Percentiles rank a stretch among this genome's conserved stretches.
Conservation (phyloP, 92 coral and sea anemone species). For the Umimayanthus kanabou region DNA sequence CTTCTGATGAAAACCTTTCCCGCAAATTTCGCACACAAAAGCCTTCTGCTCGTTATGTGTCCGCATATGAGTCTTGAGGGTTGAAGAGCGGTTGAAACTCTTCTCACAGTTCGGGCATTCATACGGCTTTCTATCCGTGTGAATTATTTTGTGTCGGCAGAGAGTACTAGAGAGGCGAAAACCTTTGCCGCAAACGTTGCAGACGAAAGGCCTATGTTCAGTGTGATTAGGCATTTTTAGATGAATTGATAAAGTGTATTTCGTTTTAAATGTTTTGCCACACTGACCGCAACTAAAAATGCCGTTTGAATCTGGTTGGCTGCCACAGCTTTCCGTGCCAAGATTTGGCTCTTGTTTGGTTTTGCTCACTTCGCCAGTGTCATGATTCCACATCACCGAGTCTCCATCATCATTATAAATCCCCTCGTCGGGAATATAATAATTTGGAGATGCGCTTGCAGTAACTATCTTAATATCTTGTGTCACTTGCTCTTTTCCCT, state of each 20-base stretch:
- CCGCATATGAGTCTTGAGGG: conserved; percentile 92
- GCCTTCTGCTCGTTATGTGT: conserved; percentile 95
- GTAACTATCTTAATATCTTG: not conserved
- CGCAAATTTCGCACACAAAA: conserved; percentile 89
- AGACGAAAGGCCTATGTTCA: conserved; percentile 92
- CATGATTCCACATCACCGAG: not conserved
- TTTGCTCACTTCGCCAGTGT: conserved; percentile 30
- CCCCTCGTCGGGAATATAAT: not conserved
- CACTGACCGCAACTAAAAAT: conserved; percentile 90
- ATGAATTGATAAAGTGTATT: conserved; percentile 94
- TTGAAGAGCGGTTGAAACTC: conserved; percentile 92
- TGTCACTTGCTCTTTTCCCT: conserved; percentile 39
- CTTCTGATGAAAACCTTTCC: conserved; percentile 98
- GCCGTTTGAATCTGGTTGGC: conserved; percentile 57
- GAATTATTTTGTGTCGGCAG: conserved; percentile 97
- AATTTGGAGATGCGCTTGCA: not conserved
- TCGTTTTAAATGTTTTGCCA: conserved; percentile 94
- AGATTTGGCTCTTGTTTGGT: conserved; percentile 37
- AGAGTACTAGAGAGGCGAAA: conserved; percentile 97
- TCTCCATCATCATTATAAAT: not conserved
- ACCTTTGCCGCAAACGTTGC: conserved; percentile 97
- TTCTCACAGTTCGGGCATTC: conserved; percentile 84
- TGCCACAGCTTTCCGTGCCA: conserved; percentile 44
- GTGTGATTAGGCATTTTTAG: conserved; percentile 98
- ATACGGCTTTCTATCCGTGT: conserved; percentile 96